phyloP scores from a whole-genome alignment of 2,797 vertebrate species.

The Rachycentron canadum region DNA sequence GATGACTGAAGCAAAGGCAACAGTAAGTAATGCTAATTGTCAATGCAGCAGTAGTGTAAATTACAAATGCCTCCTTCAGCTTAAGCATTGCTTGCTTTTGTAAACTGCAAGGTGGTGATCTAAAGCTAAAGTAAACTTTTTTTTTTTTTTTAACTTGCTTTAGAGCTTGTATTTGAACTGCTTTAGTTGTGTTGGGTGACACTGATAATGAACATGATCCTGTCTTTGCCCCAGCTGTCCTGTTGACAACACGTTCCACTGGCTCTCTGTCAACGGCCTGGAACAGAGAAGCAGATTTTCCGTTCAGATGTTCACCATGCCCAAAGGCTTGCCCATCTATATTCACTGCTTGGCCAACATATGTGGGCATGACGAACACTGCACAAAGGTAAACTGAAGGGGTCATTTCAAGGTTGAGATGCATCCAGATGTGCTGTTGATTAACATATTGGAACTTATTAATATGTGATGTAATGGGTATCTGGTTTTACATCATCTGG shows the following conservation, averaged over 20 bases:
- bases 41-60: no score
- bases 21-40: no score
- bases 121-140: background rate
- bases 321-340: constrained; percentile 68
- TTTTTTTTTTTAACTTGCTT: background rate
- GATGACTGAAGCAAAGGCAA: no score
- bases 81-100: background rate
- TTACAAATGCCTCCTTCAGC: no score
- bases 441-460: background rate
- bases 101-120: no score
- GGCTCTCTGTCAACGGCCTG: constrained; percentile 74
- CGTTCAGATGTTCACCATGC: constrained; percentile 82
- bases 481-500: no score
- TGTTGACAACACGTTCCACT: constrained; percentile 75
- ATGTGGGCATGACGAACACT: constrained; percentile 75
- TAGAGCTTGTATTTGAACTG: background rate
- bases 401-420: background rate
- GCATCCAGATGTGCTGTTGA: background rate
- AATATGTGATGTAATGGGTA: background rate
- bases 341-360: constrained; percentile 81
- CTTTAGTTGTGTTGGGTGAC: background rate
- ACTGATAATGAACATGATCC: background rate
- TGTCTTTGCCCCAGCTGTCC: constrained; percentile 71
- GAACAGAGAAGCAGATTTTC: constrained; percentile 73
- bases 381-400: constrained; percentile 67